Base-by-base conservation (phyloP, 2,888 invertebrate genomes). In the Malachius bipustulatus region DNA sequence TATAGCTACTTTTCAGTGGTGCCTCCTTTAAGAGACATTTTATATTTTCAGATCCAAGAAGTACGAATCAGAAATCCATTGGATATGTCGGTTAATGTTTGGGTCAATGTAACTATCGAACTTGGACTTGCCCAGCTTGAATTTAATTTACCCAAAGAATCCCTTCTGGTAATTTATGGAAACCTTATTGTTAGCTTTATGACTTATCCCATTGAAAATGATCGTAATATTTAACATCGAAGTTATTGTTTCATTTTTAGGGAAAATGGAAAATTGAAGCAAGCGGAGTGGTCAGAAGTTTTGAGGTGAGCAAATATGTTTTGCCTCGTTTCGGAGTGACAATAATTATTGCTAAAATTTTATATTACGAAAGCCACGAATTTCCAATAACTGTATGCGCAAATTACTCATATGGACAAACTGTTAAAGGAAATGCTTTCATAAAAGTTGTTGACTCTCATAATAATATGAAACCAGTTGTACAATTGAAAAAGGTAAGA, bases 61-160 rank as follows among this genome's bases (percentile, higher is more conserved):
- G 63, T 79, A 32, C 74, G 73, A 71, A 64, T 80, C 9, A 72
- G 76, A 56, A 77, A 76, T 44, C 80, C 81, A 0, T 60, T 67
- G 1, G 75, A 73, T 2, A 66, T 74, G 1, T 66, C 73, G 3
- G 72, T 77, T 0, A 69, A 70, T 1, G 71, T 77, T 45, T 82
- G 81, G 81, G 59, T 61, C 14, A 67, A 69, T 31, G 60, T 75
- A 2, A 67, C 66, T 27, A 71, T 73, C 0, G 63, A 73, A 39
- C 62, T 71, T 13, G 81, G 81, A 2, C 56, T 81, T 32, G 69
- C 68, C 1, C 77, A 77, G 36, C 39, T 62, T 12, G 60, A 61
- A 40, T 52, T 59, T 43, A 51, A 56, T 37, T 39, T 60, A 39
- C 46, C 57, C 3, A 45, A 49, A 16, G 59, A 61, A 41, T 48